Conservation (phyloP, 2,888 invertebrate genomes). For the Caenorhabditis sinica region DNA sequence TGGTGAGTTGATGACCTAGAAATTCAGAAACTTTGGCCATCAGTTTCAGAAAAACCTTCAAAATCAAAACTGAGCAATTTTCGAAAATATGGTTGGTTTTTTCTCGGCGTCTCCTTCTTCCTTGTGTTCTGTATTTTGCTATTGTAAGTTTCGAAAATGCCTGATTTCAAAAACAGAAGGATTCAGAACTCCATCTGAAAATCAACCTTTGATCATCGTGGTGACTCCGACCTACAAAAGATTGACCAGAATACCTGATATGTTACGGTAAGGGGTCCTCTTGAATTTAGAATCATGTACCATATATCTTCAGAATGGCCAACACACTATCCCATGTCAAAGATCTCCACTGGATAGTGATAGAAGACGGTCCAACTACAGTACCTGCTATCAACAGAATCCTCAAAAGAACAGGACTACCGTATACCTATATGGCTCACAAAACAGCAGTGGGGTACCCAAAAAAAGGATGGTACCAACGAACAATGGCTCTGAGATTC, state of each 20-base stretch:
- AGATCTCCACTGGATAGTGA: constrained; percentile 75
- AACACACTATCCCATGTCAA: constrained; percentile 72
- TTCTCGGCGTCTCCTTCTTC: neutral
- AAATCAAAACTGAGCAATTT: neutral
- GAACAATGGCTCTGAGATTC: constrained; percentile 73
- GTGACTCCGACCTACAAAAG: constrained; percentile 73
- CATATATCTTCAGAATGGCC: constrained; percentile 65
- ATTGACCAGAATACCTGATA: constrained; percentile 66
- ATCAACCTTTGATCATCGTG: constrained; percentile 63
- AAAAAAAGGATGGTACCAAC: constrained; percentile 78
- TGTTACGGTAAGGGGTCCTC: constrained; percentile 59
- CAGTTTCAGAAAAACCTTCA: neutral
- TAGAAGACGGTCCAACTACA: constrained; percentile 69
- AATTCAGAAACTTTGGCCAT: neutral
- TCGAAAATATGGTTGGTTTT: neutral
- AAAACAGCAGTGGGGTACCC: constrained; percentile 72
- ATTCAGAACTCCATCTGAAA: neutral
- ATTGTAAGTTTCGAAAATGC: neutral
- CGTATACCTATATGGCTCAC: constrained; percentile 70
- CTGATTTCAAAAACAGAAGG: neutral
- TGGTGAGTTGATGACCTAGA: neutral
- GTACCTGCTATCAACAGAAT: constrained; percentile 52
- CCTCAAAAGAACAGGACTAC: constrained; percentile 65
- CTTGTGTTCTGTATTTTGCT: neutral
- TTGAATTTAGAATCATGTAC: neutral